A percentile compares a stretch with the other conserved stretches of the same genome.
Evolutionary conservation across 2,888 invertebrate species (phyloP).

Genomic region (Chironomus riparius): DNA sequence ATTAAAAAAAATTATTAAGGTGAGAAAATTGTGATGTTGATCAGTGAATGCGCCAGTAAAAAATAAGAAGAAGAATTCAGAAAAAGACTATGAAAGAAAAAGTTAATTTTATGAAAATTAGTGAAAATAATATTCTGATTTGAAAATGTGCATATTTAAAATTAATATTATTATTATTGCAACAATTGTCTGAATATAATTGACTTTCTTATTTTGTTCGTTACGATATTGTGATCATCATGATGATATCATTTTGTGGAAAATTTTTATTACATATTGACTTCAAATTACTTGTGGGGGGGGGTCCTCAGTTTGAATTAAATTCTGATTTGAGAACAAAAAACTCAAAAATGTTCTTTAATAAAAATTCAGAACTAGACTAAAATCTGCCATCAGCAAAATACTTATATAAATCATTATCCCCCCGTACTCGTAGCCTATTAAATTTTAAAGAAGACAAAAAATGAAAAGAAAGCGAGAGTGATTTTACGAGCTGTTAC

Average conservation of each 20-base stretch:
- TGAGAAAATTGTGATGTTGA: background rate
- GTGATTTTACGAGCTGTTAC: background rate
- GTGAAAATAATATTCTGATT: too few species aligned
- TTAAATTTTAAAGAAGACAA: background rate
- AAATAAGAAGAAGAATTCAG: background rate
- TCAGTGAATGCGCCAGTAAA: too few species aligned
- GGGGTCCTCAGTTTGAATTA: too few species aligned
- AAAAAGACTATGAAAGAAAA: background rate
- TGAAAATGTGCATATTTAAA: too few species aligned
- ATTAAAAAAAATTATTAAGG: background rate
- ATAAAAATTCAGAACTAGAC: too few species aligned
- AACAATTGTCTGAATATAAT: background rate
- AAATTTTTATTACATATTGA: background rate
- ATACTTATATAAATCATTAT: background rate
- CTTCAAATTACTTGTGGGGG: too few species aligned
- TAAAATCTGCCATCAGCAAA: too few species aligned
- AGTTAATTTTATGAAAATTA: background rate
- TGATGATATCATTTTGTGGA: background rate
- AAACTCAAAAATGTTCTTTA: too few species aligned
- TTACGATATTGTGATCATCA: conserved; percentile 21
- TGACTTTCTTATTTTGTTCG: conserved; percentile 13
- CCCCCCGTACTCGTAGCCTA: background rate
- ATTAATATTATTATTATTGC: too few species aligned
- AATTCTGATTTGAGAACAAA: too few species aligned
- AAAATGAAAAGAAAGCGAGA: conserved; percentile 8